These are phyloP conservation scores for Heliocidaris erythrogramma DNA, from an alignment of 35 echinoderm and acorn worm species.

Conservation along the genomic window DNA sequence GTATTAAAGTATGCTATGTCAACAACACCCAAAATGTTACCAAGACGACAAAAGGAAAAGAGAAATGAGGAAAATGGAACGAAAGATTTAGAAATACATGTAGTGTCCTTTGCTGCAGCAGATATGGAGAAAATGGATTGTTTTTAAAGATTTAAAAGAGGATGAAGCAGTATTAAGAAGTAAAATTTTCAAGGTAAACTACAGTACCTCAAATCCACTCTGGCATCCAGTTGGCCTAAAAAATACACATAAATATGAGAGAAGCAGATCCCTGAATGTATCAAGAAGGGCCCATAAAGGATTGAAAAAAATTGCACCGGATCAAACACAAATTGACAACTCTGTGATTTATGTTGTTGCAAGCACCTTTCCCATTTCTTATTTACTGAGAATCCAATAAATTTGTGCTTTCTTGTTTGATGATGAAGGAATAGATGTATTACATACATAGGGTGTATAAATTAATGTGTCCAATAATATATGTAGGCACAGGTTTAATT, in stretches of 20 bases:
- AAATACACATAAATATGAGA: too few species aligned
- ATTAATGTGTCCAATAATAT: not conserved
- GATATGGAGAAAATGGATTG: not conserved
- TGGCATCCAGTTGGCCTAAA: not conserved
- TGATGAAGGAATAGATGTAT: not conserved
- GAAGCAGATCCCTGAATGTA: too few species aligned
- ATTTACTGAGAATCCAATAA: not conserved
- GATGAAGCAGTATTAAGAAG: too few species aligned
- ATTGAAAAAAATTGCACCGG: not conserved
- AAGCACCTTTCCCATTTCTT: not conserved
- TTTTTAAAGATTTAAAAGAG: too few species aligned
- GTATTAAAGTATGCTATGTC: not conserved
- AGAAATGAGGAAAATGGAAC: not conserved
- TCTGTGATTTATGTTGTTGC: not conserved
- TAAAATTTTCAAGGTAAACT: too few species aligned
- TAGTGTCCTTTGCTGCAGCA: not conserved
- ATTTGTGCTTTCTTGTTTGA: not conserved
- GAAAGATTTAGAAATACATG: not conserved
- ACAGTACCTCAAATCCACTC: not conserved
- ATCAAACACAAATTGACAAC: not conserved
- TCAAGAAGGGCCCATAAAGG: too few species aligned
- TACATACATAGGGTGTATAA: not conserved
- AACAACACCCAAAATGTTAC: not conserved
- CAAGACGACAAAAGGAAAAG: not conserved
- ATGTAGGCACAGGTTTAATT: not conserved